Evolutionary conservation across 2,797 vertebrate species (phyloP).

Genomic region (Poecilia wingei): DNA sequence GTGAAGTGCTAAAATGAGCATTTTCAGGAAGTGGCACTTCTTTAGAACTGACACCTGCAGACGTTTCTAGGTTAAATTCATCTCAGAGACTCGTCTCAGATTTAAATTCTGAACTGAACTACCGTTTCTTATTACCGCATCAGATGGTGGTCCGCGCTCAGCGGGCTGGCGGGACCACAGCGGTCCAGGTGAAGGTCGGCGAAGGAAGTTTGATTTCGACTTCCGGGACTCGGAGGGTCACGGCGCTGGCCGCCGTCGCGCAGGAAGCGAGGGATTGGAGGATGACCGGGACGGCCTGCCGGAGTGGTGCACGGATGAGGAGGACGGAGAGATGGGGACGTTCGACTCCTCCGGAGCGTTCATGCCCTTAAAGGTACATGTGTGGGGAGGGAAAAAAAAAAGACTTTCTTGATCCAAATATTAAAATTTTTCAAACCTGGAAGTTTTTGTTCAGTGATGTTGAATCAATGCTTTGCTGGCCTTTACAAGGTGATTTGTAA

Average conservation of each 20-base stretch:
- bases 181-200: slow-evolving; percentile 80
- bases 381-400: rapidly evolving
- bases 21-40: neutral
- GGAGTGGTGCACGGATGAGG: slow-evolving; percentile 93
- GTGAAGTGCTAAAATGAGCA: too few species aligned
- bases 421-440: neutral
- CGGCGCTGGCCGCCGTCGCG: slow-evolving; percentile 80
- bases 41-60: neutral
- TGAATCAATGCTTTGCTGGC: neutral
- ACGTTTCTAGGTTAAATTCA: neutral
- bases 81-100: neutral
- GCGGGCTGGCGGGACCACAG: slow-evolving; percentile 91
- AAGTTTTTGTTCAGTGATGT: neutral
- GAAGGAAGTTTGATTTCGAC: slow-evolving; percentile 91
- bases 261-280: slow-evolving; percentile 86
- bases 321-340: slow-evolving; percentile 92
- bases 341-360: slow-evolving; percentile 94
- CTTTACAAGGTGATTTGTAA: neutral
- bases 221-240: slow-evolving; percentile 86
- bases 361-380: slow-evolving; percentile 83
- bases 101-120: neutral
- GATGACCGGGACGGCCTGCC: slow-evolving; percentile 90
- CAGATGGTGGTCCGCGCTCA: slow-evolving; percentile 88
- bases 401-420: neutral
- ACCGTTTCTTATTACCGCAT: neutral